These are phyloP conservation scores for Hemiprocne comata DNA, from an alignment of 2,113 vertebrate species.

Conservation along the genomic window DNA sequence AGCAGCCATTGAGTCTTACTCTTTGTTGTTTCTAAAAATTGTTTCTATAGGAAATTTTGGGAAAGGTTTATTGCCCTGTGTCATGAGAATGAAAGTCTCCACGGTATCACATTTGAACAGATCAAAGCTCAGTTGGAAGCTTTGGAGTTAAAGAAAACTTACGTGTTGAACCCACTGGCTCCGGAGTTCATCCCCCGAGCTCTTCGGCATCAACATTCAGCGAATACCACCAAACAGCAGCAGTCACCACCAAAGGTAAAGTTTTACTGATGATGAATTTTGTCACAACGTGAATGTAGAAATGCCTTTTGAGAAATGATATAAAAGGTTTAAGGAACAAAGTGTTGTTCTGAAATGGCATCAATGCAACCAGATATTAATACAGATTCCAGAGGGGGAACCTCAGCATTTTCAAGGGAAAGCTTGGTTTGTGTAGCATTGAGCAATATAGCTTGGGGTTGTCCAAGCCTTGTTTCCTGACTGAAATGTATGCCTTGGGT, in stretches of 20 bases:
- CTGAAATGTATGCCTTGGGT: neutral
- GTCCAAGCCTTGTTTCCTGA: neutral
- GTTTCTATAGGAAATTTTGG: slow-evolving; percentile 93
- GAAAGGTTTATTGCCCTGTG: slow-evolving; percentile 97
- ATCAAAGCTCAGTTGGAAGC: slow-evolving; percentile 97
- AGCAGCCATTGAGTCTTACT: neutral
- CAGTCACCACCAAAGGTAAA: slow-evolving; percentile 94
- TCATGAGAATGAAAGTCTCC: slow-evolving; percentile 94
- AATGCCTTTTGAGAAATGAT: neutral
- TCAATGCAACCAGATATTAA: neutral
- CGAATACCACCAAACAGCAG: slow-evolving; percentile 83
- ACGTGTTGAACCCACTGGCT: slow-evolving; percentile 95
- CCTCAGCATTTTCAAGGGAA: neutral
- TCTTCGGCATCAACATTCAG: slow-evolving; percentile 85
- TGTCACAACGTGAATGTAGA: neutral
- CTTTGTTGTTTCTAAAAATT: neutral
- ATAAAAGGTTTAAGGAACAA: neutral
- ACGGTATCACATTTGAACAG: slow-evolving; percentile 98
- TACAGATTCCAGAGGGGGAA: neutral
- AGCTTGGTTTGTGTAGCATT: neutral
- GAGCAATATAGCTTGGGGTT: neutral
- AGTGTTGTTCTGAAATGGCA: neutral
- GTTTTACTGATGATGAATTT: neutral
- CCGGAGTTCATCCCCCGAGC: slow-evolving; percentile 98
- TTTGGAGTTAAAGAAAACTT: slow-evolving; percentile 98